Percentiles rank a stretch among this genome's conserved stretches.
phyloP scores from a whole-genome alignment of 2,113 vertebrate species.

The Syngnathus floridae region DNA sequence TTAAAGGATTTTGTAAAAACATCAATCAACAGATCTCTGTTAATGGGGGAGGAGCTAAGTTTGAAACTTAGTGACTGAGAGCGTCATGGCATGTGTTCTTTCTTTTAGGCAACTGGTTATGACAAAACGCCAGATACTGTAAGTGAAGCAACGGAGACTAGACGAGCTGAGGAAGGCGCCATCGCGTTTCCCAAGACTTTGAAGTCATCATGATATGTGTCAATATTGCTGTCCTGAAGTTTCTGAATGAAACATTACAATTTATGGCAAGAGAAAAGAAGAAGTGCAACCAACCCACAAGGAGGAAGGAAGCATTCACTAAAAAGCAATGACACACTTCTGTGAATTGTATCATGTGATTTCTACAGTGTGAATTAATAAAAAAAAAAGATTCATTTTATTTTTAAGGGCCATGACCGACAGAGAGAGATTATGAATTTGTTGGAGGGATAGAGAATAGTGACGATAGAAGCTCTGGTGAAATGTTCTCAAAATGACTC shows the following conservation, averaged over 20 bases:
- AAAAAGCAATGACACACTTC: neutral
- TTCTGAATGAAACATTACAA: constrained; percentile 5
- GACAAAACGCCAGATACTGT: neutral
- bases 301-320: constrained; percentile 36
- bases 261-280: constrained; percentile 21
- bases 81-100: no score
- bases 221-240: neutral
- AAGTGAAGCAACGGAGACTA: neutral
- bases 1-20: no score
- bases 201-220: neutral
- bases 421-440: neutral
- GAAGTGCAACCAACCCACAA: constrained; percentile 24
- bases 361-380: neutral
- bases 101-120: no score
- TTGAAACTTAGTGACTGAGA: no score
- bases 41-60: no score
- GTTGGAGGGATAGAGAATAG: neutral
- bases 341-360: neutral
- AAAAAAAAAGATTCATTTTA: neutral
- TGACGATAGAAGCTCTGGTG: neutral
- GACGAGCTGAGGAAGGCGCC: neutral
- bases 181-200: neutral
- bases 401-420: neutral
- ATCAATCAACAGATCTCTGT: no score
- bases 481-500: constrained; percentile 11